Conservation (phyloP, 2,888 invertebrate species). For the Leptarthrus brevirostris region DNA sequence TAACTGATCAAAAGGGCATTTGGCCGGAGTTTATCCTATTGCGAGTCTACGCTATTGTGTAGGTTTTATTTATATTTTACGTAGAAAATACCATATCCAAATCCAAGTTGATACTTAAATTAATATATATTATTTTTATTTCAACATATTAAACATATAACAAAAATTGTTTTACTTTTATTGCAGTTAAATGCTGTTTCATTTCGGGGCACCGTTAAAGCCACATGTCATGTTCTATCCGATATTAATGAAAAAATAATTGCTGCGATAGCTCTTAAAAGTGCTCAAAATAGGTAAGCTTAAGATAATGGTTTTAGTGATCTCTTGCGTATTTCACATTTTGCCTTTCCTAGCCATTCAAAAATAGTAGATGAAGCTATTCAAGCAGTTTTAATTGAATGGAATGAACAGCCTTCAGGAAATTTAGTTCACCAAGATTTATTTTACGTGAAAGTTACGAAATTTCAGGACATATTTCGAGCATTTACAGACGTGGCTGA, state of each 20-base stretch:
- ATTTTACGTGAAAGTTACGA: constrained; percentile 79
- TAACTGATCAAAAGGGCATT: no score
- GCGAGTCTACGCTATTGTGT: no score
- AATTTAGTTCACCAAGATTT: constrained; percentile 78
- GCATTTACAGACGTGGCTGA: constrained; percentile 73
- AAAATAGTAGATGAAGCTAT: constrained; percentile 71
- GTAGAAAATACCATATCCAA: no score
- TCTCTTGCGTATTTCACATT: no score
- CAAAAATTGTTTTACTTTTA: not conserved
- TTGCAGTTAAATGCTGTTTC: constrained; percentile 61
- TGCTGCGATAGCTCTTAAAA: constrained; percentile 77
- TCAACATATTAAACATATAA: no score
- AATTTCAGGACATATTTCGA: constrained; percentile 75
- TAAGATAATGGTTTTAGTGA: not conserved
- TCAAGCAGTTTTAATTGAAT: constrained; percentile 68
- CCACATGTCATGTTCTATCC: constrained; percentile 71
- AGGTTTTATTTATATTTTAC: no score
- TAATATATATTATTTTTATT: no score
- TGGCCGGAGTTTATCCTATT: no score
- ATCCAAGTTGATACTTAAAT: no score
- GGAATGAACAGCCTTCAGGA: constrained; percentile 66
- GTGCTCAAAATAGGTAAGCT: constrained; percentile 69
- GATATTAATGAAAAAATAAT: constrained; percentile 85
- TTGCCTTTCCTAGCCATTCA: constrained; percentile 57
- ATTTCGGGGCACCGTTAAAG: constrained; percentile 61